Evolutionary conservation across 1,140 invertebrate species (phyloP), one percentile per base, ranked within the genome.

Genomic region (Ruditapes philippinarum): DNA sequence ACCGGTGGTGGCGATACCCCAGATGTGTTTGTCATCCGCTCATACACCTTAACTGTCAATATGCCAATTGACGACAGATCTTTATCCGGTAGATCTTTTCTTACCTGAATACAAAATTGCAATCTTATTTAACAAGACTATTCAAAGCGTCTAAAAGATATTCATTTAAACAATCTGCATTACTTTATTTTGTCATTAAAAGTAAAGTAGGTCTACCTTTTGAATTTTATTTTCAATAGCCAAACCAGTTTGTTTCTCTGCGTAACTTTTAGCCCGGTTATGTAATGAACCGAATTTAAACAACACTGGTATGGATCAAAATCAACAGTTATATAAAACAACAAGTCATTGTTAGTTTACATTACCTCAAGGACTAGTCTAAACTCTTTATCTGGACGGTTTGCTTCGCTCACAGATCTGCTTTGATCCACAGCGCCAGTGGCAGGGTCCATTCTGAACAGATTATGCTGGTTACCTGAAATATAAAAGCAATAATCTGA

Each of bases 281-380:
- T 7, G 42, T 7, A 45, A 45, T 5, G 42, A 14, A 45, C 42
- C 42, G 14, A 45, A 45, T 7, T 7, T 45, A 45, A 5, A 45
- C 5, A 7, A 45, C 42, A 45, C 42, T 45, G 5, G 14, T 45
- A 45, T 14, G 14, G 14, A 45, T 45, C 42, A 5, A 45, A 14
- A 45, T 45, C n/a, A n/a, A n/a, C 42, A 7, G 42, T 45, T 5
- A 45, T 14, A 45, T 45, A 45, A n/a, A n/a, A n/a, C n/a, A n/a
- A 49, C 9, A 49, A 49, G 19, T 7, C 19, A 49, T 11, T 49
- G 7, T 49, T 49, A 49, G 19, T 19, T 49, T 49, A 19, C 19
- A 14, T 11, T 79, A 88, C 85, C 85, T 88, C 28, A 25, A 88
- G 49, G 36, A 88, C 76, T 1, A 88, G 60, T 80, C 74, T 79